A percentile compares a stretch with the other conserved stretches of the same genome.
Conservation (phyloP, 2,113 vertebrate genomes). For the Microtus montanus region DNA sequence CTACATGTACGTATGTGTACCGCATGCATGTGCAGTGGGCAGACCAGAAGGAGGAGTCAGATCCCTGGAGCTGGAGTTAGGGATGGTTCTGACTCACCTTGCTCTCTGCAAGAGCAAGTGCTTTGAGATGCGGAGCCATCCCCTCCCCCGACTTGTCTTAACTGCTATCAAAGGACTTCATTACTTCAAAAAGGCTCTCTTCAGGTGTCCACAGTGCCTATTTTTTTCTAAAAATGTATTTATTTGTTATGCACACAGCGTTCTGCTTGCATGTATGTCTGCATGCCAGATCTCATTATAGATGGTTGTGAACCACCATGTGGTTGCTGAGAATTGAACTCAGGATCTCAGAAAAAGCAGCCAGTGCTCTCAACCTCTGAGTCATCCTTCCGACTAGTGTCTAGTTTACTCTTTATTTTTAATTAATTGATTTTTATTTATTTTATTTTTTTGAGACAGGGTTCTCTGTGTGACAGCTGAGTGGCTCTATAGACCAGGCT, state of each 20-base stretch:
- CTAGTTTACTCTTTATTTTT: no score
- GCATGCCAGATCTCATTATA: not conserved
- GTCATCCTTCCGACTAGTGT: not conserved
- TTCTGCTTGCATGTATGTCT: no score
- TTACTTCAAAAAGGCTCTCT: not conserved
- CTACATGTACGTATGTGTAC: not conserved
- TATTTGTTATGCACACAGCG: no score
- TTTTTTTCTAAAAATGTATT: no score
- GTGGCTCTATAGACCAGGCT: no score
- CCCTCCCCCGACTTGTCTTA: not conserved
- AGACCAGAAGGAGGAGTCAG: not conserved
- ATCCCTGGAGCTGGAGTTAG: not conserved
- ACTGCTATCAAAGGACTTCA: not conserved
- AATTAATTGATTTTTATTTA: no score
- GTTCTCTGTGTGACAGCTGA: no score
- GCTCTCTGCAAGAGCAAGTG: not conserved
- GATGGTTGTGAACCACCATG: not conserved
- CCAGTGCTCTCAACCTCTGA: not conserved
- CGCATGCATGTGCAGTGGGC: not conserved
- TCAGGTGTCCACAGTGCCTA: not conserved
- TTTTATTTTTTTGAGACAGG: no score
- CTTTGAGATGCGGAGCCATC: not conserved
- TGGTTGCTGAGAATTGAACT: not conserved
- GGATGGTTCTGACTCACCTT: not conserved
- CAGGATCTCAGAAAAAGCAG: not conserved